These are phyloP conservation scores for Echinometra lucunter DNA, from an alignment of 53 echinoderm and acorn worm species.

Conservation along the genomic window DNA sequence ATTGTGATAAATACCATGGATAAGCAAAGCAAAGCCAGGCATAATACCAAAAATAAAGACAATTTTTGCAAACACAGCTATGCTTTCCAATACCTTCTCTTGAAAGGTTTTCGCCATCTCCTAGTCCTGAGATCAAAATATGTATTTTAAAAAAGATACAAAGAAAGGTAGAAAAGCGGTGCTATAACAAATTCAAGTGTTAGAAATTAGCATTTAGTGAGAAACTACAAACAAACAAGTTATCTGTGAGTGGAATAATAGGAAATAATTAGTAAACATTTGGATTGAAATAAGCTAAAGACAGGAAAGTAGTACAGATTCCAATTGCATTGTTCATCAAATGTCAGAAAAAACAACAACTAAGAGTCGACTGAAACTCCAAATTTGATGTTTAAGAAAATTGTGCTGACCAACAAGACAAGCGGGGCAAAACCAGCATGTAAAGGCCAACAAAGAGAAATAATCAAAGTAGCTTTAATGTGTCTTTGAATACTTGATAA, in stretches of 20 bases:
- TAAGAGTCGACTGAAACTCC: too few relatives aligned
- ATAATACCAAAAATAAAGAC: background rate
- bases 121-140: background rate
- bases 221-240: background rate
- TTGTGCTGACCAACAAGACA: too few relatives aligned
- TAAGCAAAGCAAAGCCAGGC: background rate
- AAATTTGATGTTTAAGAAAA: too few relatives aligned
- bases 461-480: too few relatives aligned
- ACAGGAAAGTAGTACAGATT: background rate
- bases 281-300: background rate
- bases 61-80: background rate
- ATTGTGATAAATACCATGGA: background rate
- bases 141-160: background rate
- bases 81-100: conserved; percentile 21
- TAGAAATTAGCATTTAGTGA: background rate
- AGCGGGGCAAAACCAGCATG: too few relatives aligned
- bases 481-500: too few relatives aligned
- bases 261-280: background rate
- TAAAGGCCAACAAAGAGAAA: too few relatives aligned
- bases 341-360: too few relatives aligned
- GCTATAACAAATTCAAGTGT: background rate
- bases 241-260: background rate
- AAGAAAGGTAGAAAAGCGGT: background rate
- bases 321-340: background rate
- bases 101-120: conserved; percentile 9